Conservation (phyloP, 2,797 vertebrate species). For the Sebastes vulpes region DNA sequence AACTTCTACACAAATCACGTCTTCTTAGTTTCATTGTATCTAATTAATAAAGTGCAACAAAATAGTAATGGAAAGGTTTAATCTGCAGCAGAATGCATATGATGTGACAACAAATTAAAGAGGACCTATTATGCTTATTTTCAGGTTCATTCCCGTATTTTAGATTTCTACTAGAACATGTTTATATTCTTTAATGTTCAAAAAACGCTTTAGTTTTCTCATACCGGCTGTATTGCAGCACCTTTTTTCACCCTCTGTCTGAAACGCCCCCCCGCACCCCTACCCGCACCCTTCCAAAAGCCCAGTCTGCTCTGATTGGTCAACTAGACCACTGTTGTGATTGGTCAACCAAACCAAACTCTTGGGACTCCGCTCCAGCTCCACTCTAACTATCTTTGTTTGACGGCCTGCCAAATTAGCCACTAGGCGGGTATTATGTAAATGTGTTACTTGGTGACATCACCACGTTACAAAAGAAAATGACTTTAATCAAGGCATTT, state of each 20-base stretch:
- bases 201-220: neutral
- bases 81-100: constrained; percentile 23
- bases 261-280: rapidly evolving
- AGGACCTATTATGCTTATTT: neutral
- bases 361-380: too few species aligned
- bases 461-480: too few species aligned
- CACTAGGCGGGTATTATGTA: too few species aligned
- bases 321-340: too few species aligned
- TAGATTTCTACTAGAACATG: neutral
- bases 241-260: neutral
- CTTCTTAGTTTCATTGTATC: constrained; percentile 4
- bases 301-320: too few species aligned
- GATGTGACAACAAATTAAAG: constrained; percentile 23
- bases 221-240: neutral
- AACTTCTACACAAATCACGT: constrained; percentile 4
- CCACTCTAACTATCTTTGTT: too few species aligned
- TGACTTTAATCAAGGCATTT: too few species aligned
- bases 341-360: too few species aligned
- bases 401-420: too few species aligned
- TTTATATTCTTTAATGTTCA: neutral
- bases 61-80: constrained; percentile 3
- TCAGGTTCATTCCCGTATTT: neutral
- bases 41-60: constrained; percentile 9
- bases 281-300: too few species aligned
- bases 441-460: too few species aligned